Percentiles rank a stretch among this genome's conserved stretches.
Conservation (phyloP, 2,888 invertebrate genomes). For the Muschampia plurimacula region DNA sequence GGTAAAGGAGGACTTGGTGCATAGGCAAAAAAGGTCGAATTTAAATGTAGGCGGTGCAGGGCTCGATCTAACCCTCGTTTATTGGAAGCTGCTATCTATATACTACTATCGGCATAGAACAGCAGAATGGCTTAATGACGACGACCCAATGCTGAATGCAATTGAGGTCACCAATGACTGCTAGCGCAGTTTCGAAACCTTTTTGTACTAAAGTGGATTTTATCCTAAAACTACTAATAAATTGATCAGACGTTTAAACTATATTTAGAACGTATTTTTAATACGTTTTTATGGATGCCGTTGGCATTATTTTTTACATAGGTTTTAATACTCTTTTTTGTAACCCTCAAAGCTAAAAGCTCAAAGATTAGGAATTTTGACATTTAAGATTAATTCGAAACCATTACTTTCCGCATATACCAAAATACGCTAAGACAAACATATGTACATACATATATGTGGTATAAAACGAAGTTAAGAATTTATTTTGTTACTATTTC, state of each 20-base stretch:
- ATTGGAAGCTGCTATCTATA: conserved; percentile 63
- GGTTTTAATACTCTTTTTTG: too few relatives aligned
- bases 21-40: conserved; percentile 54
- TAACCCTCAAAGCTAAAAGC: too few relatives aligned
- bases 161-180: conserved; percentile 68
- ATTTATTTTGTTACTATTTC: too few relatives aligned
- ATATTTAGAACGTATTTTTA: neutral
- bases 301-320: too few relatives aligned
- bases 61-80: conserved; percentile 69
- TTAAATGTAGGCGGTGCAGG: conserved; percentile 49
- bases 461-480: too few relatives aligned
- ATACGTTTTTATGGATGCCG: too few relatives aligned
- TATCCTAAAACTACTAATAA: neutral
- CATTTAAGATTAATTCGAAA: too few relatives aligned
- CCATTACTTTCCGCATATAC: too few relatives aligned
- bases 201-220: neutral
- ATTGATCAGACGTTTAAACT: neutral
- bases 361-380: too few relatives aligned
- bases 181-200: conserved; percentile 20
- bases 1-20: too few relatives aligned
- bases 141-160: conserved; percentile 67
- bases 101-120: conserved; percentile 62
- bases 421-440: too few relatives aligned
- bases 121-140: conserved; percentile 74
- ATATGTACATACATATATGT: too few relatives aligned